Percentiles rank a stretch among this genome's conserved stretches.
Conservation (phyloP, 2,113 vertebrate genomes). For the Scophthalmus maximus region DNA sequence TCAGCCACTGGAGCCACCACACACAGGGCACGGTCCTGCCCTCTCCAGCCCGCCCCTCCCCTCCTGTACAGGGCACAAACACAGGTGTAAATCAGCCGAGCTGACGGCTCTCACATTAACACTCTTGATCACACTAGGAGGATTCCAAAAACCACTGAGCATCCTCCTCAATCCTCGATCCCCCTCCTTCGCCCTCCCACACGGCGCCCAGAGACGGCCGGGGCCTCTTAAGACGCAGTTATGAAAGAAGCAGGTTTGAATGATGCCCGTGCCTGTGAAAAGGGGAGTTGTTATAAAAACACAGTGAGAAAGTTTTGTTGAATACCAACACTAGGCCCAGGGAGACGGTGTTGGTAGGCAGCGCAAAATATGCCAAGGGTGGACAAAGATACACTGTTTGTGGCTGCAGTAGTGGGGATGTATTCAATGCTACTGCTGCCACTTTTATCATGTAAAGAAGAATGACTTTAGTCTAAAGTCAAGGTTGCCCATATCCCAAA, state of each 20-base stretch:
- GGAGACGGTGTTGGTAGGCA: too few species aligned
- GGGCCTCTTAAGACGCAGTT: conserved; percentile 12
- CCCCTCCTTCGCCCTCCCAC: conserved; percentile 30
- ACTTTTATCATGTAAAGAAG: conserved; percentile 12
- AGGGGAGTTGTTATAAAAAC: neutral
- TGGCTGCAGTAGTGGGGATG: too few species aligned
- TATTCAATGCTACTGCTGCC: conserved; percentile 1
- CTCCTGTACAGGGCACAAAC: conserved; percentile 40
- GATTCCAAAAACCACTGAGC: conserved; percentile 48
- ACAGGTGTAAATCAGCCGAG: conserved; percentile 57
- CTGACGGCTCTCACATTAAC: conserved; percentile 17
- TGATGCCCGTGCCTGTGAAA: conserved; percentile 25
- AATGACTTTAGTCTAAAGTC: neutral
- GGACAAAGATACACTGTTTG: conserved; percentile 16
- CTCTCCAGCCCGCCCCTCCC: neutral
- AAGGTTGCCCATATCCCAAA: neutral
- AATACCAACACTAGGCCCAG: neutral
- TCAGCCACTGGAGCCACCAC: conserved; percentile 17
- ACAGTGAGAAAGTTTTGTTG: neutral
- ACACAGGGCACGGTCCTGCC: neutral
- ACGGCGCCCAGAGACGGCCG: neutral
- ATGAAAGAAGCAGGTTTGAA: conserved; percentile 21
- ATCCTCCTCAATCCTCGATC: conserved; percentile 42
- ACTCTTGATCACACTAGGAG: conserved; percentile 17
- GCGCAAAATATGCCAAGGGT: neutral